These are phyloP conservation scores for Azemiops feae DNA, from an alignment of 2,113 vertebrate genomes.

Conservation along the genomic window DNA sequence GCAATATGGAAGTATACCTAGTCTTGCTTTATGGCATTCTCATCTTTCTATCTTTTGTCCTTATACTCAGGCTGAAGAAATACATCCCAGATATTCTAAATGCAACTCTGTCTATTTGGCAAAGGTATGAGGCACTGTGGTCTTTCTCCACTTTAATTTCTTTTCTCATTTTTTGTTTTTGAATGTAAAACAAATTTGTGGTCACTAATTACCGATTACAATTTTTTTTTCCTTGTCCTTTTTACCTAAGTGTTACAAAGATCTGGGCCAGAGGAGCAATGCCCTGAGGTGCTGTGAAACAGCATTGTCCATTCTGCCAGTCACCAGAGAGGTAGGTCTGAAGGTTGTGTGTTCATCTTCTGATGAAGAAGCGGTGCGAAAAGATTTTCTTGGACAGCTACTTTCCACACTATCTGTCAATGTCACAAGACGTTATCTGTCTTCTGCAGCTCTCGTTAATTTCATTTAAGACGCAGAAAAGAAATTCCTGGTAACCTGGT, in stretches of 20 bases:
- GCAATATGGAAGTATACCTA: not conserved
- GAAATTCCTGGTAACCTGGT: not conserved
- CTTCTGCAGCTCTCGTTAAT: not conserved
- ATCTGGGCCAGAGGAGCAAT: slow-evolving; percentile 76
- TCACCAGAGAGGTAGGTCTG: slow-evolving; percentile 84
- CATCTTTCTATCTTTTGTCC: slow-evolving; percentile 48
- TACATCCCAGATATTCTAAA: slow-evolving; percentile 87
- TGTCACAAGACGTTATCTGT: not conserved
- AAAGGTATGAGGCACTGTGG: slow-evolving; percentile 77
- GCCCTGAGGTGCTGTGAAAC: slow-evolving; percentile 82
- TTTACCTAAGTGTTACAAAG: slow-evolving; percentile 82
- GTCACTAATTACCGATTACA: slow-evolving; percentile 40
- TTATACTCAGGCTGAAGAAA: slow-evolving; percentile 85
- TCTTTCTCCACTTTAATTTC: not conserved
- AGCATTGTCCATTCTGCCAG: slow-evolving; percentile 72
- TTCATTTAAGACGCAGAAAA: not conserved
- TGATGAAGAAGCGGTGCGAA: slow-evolving; percentile 18
- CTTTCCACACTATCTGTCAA: not conserved
- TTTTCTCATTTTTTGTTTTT: not conserved
- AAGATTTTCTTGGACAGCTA: not conserved
- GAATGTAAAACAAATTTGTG: slow-evolving; percentile 3
- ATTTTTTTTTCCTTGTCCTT: slow-evolving; percentile 44
- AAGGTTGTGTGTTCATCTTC: slow-evolving; percentile 1
- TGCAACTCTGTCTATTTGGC: slow-evolving; percentile 89
- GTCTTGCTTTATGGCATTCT: slow-evolving; percentile 33